Evolutionary conservation across 1,140 invertebrate species (phyloP).

Genomic region (Popillia japonica): DNA sequence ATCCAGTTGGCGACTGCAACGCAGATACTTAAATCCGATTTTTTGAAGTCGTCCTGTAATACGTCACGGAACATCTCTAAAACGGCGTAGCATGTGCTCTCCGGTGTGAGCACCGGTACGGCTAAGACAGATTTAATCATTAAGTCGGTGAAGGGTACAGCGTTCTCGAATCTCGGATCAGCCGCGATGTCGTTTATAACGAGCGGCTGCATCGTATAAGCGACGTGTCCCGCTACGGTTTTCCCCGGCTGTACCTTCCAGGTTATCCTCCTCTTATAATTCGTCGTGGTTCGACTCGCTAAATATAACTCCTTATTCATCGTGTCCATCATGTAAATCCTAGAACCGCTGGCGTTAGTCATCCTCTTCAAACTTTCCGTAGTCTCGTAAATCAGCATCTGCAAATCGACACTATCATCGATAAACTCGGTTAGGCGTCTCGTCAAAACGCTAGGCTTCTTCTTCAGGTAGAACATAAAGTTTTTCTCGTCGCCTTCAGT

Average conservation of each 20-base stretch:
- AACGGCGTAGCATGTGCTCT: constrained; percentile 61
- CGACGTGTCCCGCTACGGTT: constrained; percentile 61
- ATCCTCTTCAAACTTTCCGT: constrained; percentile 62
- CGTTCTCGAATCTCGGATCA: constrained; percentile 58
- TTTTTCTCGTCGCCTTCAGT: constrained; percentile 36
- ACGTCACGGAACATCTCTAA: constrained; percentile 61
- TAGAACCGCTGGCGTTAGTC: constrained; percentile 61
- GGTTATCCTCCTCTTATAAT: constrained; percentile 61
- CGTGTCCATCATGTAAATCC: constrained; percentile 61
- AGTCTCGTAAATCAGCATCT: constrained; percentile 62
- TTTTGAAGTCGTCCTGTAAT: constrained; percentile 46
- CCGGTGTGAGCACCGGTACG: constrained; percentile 62
- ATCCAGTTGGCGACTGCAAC: constrained; percentile 62
- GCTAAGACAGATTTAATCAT: constrained; percentile 61
- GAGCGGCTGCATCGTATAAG: constrained; percentile 60
- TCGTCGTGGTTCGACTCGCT: constrained; percentile 58
- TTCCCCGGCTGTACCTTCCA: constrained; percentile 61
- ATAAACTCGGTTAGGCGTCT: constrained; percentile 56
- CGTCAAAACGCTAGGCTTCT: constrained; percentile 48
- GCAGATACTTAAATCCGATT: constrained; percentile 49
- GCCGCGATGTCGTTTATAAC: constrained; percentile 60
- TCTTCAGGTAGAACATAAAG: constrained; percentile 45
- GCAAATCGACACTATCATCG: constrained; percentile 61
- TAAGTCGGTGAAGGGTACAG: not conserved
- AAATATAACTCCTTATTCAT: constrained; percentile 60